Evolutionary conservation across 2,888 invertebrate genomes (phyloP), one percentile per base, ranked within the genome.

Genomic region (Synergus laeviventris): DNA sequence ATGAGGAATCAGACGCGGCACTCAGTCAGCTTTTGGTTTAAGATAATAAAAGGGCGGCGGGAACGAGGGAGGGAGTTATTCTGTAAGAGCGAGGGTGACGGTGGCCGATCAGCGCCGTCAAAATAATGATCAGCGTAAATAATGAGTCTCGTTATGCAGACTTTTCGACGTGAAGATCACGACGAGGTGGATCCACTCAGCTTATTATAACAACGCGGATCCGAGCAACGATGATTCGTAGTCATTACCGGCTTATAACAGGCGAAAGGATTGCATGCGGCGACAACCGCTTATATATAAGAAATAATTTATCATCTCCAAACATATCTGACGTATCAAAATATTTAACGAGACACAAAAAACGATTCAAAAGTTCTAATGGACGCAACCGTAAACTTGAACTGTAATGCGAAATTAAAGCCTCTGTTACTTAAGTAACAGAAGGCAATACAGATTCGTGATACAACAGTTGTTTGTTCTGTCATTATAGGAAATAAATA

Each of bases 71-170:
- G 81, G 80, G 81, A 80, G 80, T 12, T 49, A 49, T 45, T 70
- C 49, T 11, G 70, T 31, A 31, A 49, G 66, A 83, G 82, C 78
- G 79, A 85, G 85, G 86, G 87, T 88, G 89, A 89, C 89, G 88
- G 87, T 88, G 88, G 86, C 87, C 88, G 88, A 89, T 89, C 89
- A 88, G 85, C 87, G 86, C 87, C 88, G 89, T 89, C 89, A 88
- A 87, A 89, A 89, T 89, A 88, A 89, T 88, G 87, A 89, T 88
- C 87, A 85, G 85, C 88, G 87, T 89, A 88, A 88, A 88, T 88
- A 86, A 88, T 88, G 87, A 87, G 86, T 80, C 85, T 84, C 83
- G 84, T 85, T 85, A 85, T 83, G 80, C 82, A 78, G 80, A 73
- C 36, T 78, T 75, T 73, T 73, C 38, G 61, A 70, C 73, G 73